Conservation (phyloP, 2,797 vertebrate genomes). For the Oophaga sylvatica region DNA sequence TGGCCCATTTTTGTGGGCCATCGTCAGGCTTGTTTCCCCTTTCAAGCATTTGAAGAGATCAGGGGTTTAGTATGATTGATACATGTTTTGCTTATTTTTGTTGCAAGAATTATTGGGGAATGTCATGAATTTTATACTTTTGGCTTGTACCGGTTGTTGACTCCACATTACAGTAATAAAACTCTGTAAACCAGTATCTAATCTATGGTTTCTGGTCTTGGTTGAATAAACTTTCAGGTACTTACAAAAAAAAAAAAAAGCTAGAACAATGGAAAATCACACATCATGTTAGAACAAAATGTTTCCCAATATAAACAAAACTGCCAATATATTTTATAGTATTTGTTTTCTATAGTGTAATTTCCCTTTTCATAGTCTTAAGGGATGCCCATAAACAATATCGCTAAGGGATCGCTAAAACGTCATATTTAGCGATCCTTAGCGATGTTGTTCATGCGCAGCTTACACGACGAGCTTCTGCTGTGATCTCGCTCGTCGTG, state of each 20-base stretch:
- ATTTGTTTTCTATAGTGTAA: no score
- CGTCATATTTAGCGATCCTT: no score
- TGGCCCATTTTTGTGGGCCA: slow-evolving; percentile 40
- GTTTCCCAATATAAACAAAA: no score
- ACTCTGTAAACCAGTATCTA: slow-evolving; percentile 41
- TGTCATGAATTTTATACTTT: slow-evolving; percentile 53
- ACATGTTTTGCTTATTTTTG: not conserved
- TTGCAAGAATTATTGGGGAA: slow-evolving; percentile 21
- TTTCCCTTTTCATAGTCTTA: no score
- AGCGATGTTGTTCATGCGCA: no score
- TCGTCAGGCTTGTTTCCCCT: not conserved
- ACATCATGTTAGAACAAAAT: no score
- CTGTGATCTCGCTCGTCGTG: no score
- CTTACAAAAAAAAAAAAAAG: not conserved
- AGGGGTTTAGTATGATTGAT: slow-evolving; percentile 28
- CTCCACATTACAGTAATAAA: slow-evolving; percentile 54
- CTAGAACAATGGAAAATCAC: not conserved
- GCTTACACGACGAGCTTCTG: no score
- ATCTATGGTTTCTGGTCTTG: not conserved
- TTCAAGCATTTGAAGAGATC: not conserved
- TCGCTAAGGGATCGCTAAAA: no score
- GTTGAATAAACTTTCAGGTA: not conserved
- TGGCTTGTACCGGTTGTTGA: slow-evolving; percentile 56
- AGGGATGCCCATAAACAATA: no score
- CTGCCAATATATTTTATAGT: no score